Percentiles rank a stretch among this genome's conserved stretches.
Conservation (phyloP, 2,888 invertebrate species). For the Catocala sponsa region DNA sequence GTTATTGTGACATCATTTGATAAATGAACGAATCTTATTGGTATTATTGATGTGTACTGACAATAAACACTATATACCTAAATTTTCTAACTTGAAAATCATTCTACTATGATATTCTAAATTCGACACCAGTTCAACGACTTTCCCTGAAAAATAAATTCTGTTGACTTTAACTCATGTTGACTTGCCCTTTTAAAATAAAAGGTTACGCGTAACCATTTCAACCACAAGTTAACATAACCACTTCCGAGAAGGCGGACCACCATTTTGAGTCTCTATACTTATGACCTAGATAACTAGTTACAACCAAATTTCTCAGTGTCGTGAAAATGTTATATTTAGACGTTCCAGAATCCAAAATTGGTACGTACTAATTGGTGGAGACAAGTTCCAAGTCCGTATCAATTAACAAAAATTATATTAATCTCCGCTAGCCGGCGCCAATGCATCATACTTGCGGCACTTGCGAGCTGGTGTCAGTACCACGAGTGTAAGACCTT, state of each 20-base stretch:
- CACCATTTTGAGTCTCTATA: constrained; percentile 14
- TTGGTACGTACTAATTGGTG: constrained; percentile 70
- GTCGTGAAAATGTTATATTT: constrained; percentile 68
- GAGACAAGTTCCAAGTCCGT: constrained; percentile 69
- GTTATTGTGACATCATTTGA: no score
- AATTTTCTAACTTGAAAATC: no score
- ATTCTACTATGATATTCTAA: no score
- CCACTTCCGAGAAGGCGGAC: constrained; percentile 8
- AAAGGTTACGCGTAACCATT: constrained; percentile 7
- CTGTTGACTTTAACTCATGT: background rate
- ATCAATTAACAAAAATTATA: constrained; percentile 82
- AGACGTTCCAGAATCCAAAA: constrained; percentile 74
- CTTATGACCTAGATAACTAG: constrained; percentile 44
- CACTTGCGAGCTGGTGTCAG: constrained; percentile 30
- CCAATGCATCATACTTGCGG: constrained; percentile 57
- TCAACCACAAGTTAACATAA: constrained; percentile 1
- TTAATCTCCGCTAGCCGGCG: constrained; percentile 77
- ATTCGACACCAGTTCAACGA: background rate
- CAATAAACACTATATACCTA: no score
- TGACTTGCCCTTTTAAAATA: constrained; percentile 4
- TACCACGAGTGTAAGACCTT: constrained; percentile 26
- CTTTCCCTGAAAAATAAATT: constrained; percentile 4
- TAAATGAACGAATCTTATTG: no score
- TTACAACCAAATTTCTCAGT: constrained; percentile 43
- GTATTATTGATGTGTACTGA: no score